Evolutionary conservation across 2,797 vertebrate genomes (phyloP), one percentile per base, ranked within the genome.

Genomic region (Crenuchus spilurus): DNA sequence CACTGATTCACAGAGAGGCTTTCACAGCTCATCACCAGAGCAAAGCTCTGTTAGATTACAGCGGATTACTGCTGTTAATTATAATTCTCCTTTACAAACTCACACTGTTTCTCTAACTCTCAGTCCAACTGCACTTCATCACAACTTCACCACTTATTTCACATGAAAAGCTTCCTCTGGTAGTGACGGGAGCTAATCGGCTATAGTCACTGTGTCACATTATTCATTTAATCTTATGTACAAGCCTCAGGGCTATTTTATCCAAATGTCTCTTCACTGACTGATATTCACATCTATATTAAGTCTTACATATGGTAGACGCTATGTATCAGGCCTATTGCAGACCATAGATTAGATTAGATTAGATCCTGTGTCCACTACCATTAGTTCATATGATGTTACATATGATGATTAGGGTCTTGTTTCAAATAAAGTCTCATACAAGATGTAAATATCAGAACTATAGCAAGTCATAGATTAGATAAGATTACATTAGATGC

Each of bases 31-130:
- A 65, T 74, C 64, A 72, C 52, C 51, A 64, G 66, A 54, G 49
- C 35, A 41, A 62, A 78, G 74, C 73, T 13, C 72, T 66, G 67
- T 73, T 1, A 37, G 46, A 73, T 72, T 57, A 37, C 57, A 30
- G 52, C n/a, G 16, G 44, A 72, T 80, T 77, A 72, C 70, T 58
- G 62, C 51, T 44, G 52, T 70, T 57, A 79, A 77, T 70, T 39
- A 60, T 61, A 71, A 73, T 68, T 42, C 33, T 24, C 33, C 30
- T 74, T 39, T 62, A 60, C 72, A 72, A 66, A 66, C 61, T 68
- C 46, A 55, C 54, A 41, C 39, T 57, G 26, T 71, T 41, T 60
- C 61, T 10, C 22, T 18, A 26, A 71, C 57, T 48, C 28, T 18
- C 16, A 28, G 13, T 46, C 10, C 28, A 33, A 68, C 35, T 16